Evolutionary conservation across 2,888 invertebrate genomes (phyloP).

Genomic region (Tenodera sinensis): DNA sequence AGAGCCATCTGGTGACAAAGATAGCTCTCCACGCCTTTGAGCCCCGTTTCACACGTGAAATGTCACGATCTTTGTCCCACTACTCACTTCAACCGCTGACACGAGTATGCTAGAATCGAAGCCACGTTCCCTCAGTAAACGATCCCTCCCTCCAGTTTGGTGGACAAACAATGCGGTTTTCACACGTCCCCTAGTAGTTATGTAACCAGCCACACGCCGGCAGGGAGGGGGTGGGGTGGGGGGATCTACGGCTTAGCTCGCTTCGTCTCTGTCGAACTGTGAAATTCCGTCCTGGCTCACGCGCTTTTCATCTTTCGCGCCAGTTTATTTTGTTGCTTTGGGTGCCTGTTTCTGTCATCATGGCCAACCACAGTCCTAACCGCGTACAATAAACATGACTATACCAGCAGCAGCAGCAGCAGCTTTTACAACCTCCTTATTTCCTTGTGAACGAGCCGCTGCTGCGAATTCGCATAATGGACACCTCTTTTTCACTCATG

Average conservation of each 20-base stretch:
- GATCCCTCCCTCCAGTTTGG: background rate
- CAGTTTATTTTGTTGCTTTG: background rate
- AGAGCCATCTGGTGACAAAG: background rate
- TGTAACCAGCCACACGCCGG: background rate
- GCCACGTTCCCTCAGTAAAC: background rate
- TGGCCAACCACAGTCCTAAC: background rate
- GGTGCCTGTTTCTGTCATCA: background rate
- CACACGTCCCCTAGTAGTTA: constrained; percentile 1
- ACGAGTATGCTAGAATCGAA: background rate
- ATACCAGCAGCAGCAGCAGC: background rate
- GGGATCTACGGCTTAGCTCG: background rate
- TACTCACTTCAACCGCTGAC: background rate
- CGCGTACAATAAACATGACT: background rate
- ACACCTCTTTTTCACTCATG: no score
- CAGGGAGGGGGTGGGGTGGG: background rate
- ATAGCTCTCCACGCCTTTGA: background rate
- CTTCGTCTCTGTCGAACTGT: background rate
- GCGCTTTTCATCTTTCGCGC: background rate
- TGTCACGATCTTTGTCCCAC: background rate
- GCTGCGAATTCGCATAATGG: no score
- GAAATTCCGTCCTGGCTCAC: background rate
- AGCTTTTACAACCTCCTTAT: background rate
- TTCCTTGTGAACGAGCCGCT: background rate
- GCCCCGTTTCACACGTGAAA: background rate
- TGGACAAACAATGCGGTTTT: background rate